phyloP scores from a whole-genome alignment of 2,797 vertebrate species.

The Lagocephalus sceleratus region DNA sequence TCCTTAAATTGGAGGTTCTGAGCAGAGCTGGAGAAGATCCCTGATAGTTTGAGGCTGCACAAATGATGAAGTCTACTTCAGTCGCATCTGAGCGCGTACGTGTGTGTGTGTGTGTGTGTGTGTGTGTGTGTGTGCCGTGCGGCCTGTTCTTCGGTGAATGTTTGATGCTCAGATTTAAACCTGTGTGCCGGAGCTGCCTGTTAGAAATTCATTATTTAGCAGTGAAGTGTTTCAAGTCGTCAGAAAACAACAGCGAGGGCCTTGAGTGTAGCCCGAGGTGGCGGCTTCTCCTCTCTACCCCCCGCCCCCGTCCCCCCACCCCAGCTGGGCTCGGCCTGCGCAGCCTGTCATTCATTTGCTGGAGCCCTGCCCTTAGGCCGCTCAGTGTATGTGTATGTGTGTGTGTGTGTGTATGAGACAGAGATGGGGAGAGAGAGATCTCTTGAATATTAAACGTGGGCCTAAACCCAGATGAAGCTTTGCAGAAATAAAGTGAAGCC shows the following conservation, averaged over 20 bases:
- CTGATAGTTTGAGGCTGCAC: conserved; percentile 55
- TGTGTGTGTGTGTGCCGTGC: conserved; percentile 18
- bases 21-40: conserved; percentile 16
- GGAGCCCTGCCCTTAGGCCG: conserved; percentile 68
- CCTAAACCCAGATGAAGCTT: conserved; percentile 33
- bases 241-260: conserved; percentile 78
- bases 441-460: conserved; percentile 57
- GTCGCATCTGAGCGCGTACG: conserved; percentile 32
- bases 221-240: conserved; percentile 81
- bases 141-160: conserved; percentile 44
- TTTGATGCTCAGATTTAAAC: conserved; percentile 67
- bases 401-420: conserved; percentile 27
- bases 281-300: conserved; percentile 66
- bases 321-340: conserved; percentile 74
- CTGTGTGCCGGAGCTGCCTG: conserved; percentile 59
- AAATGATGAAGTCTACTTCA: conserved; percentile 47
- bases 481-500: not conserved
- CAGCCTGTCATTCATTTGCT: conserved; percentile 80
- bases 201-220: conserved; percentile 83
- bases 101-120: conserved; percentile 18
- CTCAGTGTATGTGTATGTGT: conserved; percentile 31
- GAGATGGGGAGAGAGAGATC: conserved; percentile 17
- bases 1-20: not conserved
- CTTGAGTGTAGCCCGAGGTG: conserved; percentile 75
- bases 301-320: conserved; percentile 43